phyloP scores from a whole-genome alignment of 2,888 invertebrate genomes.

The Deilephila porcellus region DNA sequence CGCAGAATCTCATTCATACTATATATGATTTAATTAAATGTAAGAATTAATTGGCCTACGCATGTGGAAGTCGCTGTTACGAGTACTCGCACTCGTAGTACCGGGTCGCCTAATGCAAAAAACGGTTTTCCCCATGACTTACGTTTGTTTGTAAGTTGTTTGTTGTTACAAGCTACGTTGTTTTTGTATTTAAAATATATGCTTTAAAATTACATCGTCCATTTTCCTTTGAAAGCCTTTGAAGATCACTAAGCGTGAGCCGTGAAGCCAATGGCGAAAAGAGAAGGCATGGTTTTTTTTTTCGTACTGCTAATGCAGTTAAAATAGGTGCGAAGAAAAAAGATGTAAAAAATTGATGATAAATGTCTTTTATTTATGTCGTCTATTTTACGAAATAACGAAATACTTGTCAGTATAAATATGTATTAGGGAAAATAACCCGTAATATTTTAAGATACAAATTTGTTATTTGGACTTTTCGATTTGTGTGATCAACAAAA shows the following conservation, averaged over 20 bases:
- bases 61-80: neutral
- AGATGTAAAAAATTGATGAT: no score
- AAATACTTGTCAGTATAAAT: no score
- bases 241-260: neutral
- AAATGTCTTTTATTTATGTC: no score
- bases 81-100: neutral
- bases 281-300: no score
- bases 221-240: neutral
- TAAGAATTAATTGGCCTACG: neutral
- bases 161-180: neutral
- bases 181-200: neutral
- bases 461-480: no score
- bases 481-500: no score
- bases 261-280: no score
- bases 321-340: no score
- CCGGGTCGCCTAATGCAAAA: neutral
- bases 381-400: no score
- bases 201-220: neutral
- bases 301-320: no score
- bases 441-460: no score
- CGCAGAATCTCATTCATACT: neutral
- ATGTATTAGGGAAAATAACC: no score
- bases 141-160: conserved; percentile 5
- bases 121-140: conserved; percentile 24
- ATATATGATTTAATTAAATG: neutral